Evolutionary conservation across 2,888 invertebrate species (phyloP).

Genomic region (Pogonocherus hispidulus): DNA sequence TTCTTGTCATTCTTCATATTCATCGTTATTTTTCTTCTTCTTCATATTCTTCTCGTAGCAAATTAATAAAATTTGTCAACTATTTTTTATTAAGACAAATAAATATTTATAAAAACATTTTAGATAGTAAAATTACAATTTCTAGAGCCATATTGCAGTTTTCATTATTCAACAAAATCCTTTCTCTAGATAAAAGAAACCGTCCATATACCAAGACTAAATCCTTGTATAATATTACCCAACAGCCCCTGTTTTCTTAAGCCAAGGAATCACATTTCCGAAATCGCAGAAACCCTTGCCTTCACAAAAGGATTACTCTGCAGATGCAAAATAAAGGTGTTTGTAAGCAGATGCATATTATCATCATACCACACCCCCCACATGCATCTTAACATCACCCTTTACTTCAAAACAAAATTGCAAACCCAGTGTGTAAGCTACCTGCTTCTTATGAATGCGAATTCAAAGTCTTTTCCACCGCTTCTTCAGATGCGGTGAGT

Average conservation of each 20-base stretch:
- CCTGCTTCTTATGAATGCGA: constrained; percentile 34
- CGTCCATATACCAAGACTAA: neutral
- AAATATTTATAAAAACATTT: too few species aligned
- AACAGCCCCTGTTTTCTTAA: neutral
- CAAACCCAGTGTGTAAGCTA: constrained; percentile 21
- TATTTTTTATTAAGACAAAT: too few species aligned
- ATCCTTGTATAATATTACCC: neutral
- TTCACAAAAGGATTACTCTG: constrained; percentile 20
- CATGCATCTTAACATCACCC: constrained; percentile 31
- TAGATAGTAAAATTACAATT: too few species aligned
- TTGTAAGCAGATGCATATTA: constrained; percentile 26
- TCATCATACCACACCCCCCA: neutral
- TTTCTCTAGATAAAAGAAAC: too few species aligned
- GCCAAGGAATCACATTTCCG: neutral
- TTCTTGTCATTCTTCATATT: too few species aligned
- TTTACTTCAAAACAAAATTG: constrained; percentile 32
- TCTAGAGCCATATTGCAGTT: too few species aligned
- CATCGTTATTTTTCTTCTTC: too few species aligned
- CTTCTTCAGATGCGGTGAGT: constrained; percentile 28
- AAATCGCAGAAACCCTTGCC: constrained; percentile 28
- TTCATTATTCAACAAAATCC: too few species aligned
- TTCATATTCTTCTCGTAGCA: too few species aligned
- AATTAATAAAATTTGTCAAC: too few species aligned
- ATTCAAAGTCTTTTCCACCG: constrained; percentile 13
- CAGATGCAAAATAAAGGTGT: constrained; percentile 33